A percentile compares a stretch with the other conserved stretches of the same genome.
These are phyloP conservation scores for Acanthosepion lycidas DNA, from an alignment of 2,888 invertebrate genomes.

Conservation along the genomic window DNA sequence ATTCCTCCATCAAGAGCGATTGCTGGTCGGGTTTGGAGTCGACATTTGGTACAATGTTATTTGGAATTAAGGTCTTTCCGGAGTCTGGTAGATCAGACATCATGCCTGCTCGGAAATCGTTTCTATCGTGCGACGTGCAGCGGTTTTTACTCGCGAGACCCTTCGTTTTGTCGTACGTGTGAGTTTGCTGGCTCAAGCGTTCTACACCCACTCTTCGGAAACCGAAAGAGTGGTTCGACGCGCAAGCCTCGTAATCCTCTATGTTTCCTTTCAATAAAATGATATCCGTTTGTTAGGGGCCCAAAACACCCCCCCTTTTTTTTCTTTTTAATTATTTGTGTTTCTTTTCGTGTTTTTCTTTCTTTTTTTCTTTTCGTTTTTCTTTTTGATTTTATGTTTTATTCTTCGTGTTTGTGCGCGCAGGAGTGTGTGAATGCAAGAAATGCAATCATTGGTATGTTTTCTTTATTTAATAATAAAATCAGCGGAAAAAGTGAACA, in stretches of 20 bases:
- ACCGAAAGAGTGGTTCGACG: neutral
- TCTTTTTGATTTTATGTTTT: neutral
- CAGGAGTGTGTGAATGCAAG: neutral
- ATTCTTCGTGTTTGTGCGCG: neutral
- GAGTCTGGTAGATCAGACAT: neutral
- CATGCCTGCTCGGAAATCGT: neutral
- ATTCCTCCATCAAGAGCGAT: slow-evolving; percentile 47
- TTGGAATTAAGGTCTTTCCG: neutral
- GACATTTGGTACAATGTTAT: neutral
- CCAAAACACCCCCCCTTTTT: neutral
- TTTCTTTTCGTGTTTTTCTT: neutral
- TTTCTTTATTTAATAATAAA: neutral
- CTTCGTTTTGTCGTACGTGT: neutral
- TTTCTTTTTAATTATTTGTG: neutral
- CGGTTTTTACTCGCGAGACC: slow-evolving; percentile 6
- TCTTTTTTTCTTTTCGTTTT: neutral
- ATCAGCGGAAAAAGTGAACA: neutral
- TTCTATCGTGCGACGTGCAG: neutral
- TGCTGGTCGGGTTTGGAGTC: neutral
- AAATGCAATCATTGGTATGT: neutral
- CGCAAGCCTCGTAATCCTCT: neutral
- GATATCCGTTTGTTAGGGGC: neutral
- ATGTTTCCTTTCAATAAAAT: neutral
- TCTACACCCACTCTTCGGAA: neutral
- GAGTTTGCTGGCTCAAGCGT: neutral